Conservation (phyloP, 2,888 invertebrate genomes). For the Cheilosia variabilis region DNA sequence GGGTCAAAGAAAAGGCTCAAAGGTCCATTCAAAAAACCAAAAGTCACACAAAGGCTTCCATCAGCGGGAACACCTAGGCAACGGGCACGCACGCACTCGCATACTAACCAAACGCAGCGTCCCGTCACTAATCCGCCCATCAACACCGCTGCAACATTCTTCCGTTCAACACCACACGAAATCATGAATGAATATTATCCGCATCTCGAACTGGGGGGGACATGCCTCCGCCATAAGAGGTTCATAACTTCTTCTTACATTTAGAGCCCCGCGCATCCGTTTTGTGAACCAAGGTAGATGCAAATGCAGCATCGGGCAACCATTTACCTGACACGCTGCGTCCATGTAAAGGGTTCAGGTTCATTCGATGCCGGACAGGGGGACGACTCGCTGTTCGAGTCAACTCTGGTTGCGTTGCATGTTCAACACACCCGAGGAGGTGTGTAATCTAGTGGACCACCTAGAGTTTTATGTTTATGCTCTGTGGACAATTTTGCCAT, state of each 20-base stretch:
- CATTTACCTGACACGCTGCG: slow-evolving; percentile 50
- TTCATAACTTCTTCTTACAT: slow-evolving; percentile 64
- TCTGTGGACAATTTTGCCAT: slow-evolving; percentile 77
- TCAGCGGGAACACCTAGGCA: slow-evolving; percentile 24
- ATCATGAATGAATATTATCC: slow-evolving; percentile 71
- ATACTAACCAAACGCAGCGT: not conserved
- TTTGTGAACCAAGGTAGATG: slow-evolving; percentile 32
- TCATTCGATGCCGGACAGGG: slow-evolving; percentile 43
- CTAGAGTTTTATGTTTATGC: slow-evolving; percentile 78
- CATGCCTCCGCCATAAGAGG: slow-evolving; percentile 40
- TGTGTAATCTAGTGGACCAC: slow-evolving; percentile 77
- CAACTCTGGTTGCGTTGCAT: slow-evolving; percentile 59
- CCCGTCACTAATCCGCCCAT: slow-evolving; percentile 64
- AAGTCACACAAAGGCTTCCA: slow-evolving; percentile 5
- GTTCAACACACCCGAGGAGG: slow-evolving; percentile 73
- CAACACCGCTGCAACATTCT: slow-evolving; percentile 58
- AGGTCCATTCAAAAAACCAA: slow-evolving; percentile 33
- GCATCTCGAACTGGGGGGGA: slow-evolving; percentile 32
- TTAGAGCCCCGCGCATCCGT: slow-evolving; percentile 22
- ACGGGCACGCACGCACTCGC: slow-evolving; percentile 12
- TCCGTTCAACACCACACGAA: slow-evolving; percentile 47
- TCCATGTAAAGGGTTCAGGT: slow-evolving; percentile 62
- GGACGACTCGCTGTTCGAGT: slow-evolving; percentile 34
- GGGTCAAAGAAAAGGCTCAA: slow-evolving; percentile 31
- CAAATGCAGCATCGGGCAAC: slow-evolving; percentile 39